Evolutionary conservation across 2,888 invertebrate genomes (phyloP), one percentile per base, ranked within the genome.

Genomic region (Pilophorus perplexus): DNA sequence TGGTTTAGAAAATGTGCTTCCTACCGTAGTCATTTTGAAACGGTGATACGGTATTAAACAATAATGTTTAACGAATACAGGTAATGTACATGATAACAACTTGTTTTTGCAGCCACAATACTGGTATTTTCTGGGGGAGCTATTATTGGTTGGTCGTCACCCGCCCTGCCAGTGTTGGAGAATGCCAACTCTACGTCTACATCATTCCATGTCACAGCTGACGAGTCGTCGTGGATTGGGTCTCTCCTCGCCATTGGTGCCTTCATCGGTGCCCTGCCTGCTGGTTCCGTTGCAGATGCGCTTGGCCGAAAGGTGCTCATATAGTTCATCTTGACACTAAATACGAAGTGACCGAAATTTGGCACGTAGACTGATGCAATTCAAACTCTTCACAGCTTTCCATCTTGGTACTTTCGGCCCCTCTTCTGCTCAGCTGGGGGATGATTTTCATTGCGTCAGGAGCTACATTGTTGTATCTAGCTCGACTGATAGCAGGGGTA

Each of bases 61-160:
- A n/a, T n/a, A n/a, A n/a, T n/a, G n/a, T n/a, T n/a, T n/a, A n/a
- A n/a, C n/a, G n/a, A n/a, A n/a, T n/a, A n/a, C n/a, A n/a, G n/a
- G n/a, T n/a, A n/a, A n/a, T n/a, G n/a, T n/a, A n/a, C 6, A 33
- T 33, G 12, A 33, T 33, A 33, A 33, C 12, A 33, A 33, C 6
- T 33, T 8, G 33, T 33, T 33, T 33, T 33, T 77, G 6, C 78
- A 90, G 90, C 87, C 60, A 87, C 88, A 0, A 78, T 89, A 48
- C 84, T 87, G 38, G 87, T 89, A 0, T 81, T 89, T 8, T 83
- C 85, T 27, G 88, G 85, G 0, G 90, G 90, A 22, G 86, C 86
- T 0, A 86, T 85, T n/a, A 77, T 91, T n/a, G 88, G 88, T 1
- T 93, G 90, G 89, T 88, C 90, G 0, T 87, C 91, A 0, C 89